Percentiles rank a stretch among this genome's conserved stretches.
phyloP scores from a whole-genome alignment of 2,113 vertebrate species.

The Leucopsar rothschildi region DNA sequence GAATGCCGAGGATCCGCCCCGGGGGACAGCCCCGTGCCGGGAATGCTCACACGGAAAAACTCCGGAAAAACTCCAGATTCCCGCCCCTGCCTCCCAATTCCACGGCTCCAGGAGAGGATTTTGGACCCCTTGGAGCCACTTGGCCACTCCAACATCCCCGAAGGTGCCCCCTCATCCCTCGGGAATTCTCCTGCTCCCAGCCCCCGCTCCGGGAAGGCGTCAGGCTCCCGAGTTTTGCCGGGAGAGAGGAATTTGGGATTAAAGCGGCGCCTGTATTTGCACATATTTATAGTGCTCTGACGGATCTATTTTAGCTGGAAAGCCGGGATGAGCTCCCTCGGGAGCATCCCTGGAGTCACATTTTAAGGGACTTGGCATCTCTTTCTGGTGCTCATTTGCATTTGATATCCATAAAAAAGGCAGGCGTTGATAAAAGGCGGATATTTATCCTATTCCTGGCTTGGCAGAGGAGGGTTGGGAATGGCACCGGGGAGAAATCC shows the following conservation, averaged over 20 bases:
- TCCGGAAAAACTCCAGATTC: too few relatives aligned
- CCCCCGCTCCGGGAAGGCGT: neutral
- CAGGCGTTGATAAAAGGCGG: neutral
- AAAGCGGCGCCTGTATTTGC: neutral
- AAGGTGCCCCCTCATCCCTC: neutral
- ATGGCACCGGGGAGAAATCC: neutral
- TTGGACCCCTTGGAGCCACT: neutral
- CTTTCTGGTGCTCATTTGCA: constrained; percentile 14
- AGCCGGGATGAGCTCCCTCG: neutral
- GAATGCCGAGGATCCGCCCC: fast-evolving
- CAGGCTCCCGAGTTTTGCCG: neutral
- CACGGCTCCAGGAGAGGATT: fast-evolving
- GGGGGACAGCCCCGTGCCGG: fast-evolving
- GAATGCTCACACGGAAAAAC: fast-evolving
- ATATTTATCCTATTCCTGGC: neutral
- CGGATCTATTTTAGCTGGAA: constrained; percentile 20
- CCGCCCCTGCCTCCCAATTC: neutral
- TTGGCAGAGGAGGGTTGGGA: neutral
- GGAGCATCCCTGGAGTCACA: constrained; percentile 13
- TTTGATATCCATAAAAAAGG: neutral
- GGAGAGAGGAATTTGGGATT: neutral
- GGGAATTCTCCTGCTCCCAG: neutral
- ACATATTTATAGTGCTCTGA: constrained; percentile 18
- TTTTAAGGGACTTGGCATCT: constrained; percentile 1
- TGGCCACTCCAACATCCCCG: neutral